These are phyloP conservation scores for Omphaloscelis lunosa DNA, from an alignment of 2,888 invertebrate species.

Conservation along the genomic window DNA sequence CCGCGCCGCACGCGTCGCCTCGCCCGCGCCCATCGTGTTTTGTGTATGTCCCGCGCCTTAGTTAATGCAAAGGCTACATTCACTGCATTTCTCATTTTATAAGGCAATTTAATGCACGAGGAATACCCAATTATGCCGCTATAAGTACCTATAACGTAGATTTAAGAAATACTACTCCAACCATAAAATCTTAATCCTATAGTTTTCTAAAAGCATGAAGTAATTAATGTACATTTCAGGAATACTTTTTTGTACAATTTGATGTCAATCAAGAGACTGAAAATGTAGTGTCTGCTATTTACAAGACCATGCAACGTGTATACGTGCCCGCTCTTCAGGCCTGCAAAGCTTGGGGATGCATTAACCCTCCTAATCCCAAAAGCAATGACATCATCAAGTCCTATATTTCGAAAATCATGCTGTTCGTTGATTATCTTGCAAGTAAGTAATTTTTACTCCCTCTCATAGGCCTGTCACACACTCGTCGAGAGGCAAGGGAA, in stretches of 20 bases:
- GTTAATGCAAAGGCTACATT: background rate
- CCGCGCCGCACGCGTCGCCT: too few species aligned
- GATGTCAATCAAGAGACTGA: constrained; percentile 82
- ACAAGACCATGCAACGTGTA: constrained; percentile 77
- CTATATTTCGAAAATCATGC: constrained; percentile 84
- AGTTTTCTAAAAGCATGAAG: background rate
- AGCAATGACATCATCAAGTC: constrained; percentile 82
- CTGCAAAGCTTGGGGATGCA: constrained; percentile 85
- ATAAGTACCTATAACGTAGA: background rate
- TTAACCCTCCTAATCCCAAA: constrained; percentile 87
- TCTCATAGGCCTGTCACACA: too few species aligned
- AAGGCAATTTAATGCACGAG: background rate
- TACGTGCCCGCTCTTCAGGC: constrained; percentile 80
- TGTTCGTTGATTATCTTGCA: constrained; percentile 86
- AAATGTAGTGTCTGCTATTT: constrained; percentile 86
- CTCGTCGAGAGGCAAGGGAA: too few species aligned
- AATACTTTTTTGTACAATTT: constrained; percentile 80
- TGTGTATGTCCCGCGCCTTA: background rate
- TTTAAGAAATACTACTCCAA: background rate
- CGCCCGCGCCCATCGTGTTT: too few species aligned
- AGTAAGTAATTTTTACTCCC: constrained; percentile 75
- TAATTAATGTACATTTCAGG: constrained; percentile 72
- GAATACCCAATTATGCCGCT: background rate
- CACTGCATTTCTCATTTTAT: background rate
- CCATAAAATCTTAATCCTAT: background rate